Evolutionary conservation across 2,888 invertebrate genomes (phyloP).

Genomic region (Dyspetes luteomarginatus): DNA sequence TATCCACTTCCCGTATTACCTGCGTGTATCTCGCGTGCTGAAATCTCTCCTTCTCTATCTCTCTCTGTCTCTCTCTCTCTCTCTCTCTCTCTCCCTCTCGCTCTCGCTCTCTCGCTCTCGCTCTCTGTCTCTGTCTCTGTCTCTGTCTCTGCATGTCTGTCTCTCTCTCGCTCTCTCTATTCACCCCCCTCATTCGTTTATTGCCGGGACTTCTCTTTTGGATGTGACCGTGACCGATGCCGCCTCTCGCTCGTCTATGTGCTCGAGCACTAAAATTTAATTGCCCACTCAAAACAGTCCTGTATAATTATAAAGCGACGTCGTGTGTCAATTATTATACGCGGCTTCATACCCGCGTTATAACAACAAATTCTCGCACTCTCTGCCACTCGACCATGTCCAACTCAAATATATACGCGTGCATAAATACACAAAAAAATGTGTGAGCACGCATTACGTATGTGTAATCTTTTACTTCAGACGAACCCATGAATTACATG

Average conservation of each 20-base stretch:
- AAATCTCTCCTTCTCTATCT: not conserved
- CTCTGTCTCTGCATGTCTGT: too few relatives aligned
- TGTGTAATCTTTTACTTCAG: slow-evolving; percentile 25
- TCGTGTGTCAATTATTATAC: slow-evolving; percentile 59
- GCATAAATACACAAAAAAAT: too few relatives aligned
- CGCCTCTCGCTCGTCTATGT: not conserved
- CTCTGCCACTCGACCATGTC: slow-evolving; percentile 14
- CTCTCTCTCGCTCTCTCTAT: not conserved
- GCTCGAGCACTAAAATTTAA: slow-evolving; percentile 52
- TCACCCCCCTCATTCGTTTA: not conserved
- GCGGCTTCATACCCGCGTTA: slow-evolving; percentile 8
- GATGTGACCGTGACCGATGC: not conserved
- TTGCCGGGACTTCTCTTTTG: not conserved
- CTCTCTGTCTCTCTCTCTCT: not conserved
- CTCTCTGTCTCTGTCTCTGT: not conserved
- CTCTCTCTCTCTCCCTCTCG: slow-evolving; percentile 2
- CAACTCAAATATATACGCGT: not conserved
- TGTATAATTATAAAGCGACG: slow-evolving; percentile 54
- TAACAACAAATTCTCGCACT: not conserved
- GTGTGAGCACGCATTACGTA: slow-evolving; percentile 36
- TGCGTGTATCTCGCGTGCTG: not conserved
- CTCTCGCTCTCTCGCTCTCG: too few relatives aligned
- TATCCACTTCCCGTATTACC: slow-evolving; percentile 23
- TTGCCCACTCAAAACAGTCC: slow-evolving; percentile 51
- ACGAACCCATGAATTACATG: too few relatives aligned